phyloP scores from a whole-genome alignment of 2,113 vertebrate genomes.

The Atrichornis clamosus region DNA sequence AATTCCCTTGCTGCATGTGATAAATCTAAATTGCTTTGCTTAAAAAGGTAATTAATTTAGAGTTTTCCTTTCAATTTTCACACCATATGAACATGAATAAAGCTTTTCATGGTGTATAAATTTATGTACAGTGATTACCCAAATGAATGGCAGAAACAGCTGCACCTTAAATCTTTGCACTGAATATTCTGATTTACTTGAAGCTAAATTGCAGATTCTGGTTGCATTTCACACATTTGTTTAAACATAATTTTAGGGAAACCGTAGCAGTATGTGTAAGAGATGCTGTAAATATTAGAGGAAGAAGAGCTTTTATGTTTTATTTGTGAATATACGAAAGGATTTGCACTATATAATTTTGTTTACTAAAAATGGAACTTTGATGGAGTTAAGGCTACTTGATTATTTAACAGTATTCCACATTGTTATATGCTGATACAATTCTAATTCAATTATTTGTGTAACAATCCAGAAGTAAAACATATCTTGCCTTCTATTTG shows the following conservation, averaged over 20 bases:
- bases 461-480: neutral
- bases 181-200: slow-evolving; percentile 16
- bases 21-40: slow-evolving; percentile 69
- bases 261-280: neutral
- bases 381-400: neutral
- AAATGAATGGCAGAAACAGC: slow-evolving; percentile 70
- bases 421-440: neutral
- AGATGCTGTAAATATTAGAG: neutral
- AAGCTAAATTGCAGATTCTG: slow-evolving; percentile 12
- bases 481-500: neutral
- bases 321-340: neutral
- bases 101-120: slow-evolving; percentile 69
- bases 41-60: slow-evolving; percentile 72
- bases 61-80: slow-evolving; percentile 76
- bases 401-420: neutral
- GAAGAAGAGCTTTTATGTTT: neutral
- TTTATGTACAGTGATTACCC: slow-evolving; percentile 61
- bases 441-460: neutral
- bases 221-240: slow-evolving; percentile 5
- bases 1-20: slow-evolving; percentile 48
- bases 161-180: slow-evolving; percentile 57
- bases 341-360: neutral
- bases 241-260: neutral
- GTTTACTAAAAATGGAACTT: neutral
- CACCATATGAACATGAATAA: slow-evolving; percentile 69